Base-by-base conservation (phyloP, 2,888 invertebrate genomes). In the Timandra comae region DNA sequence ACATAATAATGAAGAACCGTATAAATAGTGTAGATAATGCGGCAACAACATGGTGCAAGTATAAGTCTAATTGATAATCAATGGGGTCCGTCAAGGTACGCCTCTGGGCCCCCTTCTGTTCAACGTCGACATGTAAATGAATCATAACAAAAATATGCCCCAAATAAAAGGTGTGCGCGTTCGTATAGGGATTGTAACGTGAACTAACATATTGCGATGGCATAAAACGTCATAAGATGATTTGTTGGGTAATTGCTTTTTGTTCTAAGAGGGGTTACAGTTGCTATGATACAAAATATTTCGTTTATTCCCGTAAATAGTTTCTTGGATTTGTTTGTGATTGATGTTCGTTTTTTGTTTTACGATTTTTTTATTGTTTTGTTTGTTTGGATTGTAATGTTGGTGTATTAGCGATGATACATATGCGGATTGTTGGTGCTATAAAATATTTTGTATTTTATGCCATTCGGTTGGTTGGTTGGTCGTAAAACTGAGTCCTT, bases 21-120 rank as follows among this genome's bases (percentile, higher is more conserved):
- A 70, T 85, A 84, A 85, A 82, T 70, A 81, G 70, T 79, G 77
- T 78, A 71, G 67, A 80, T 81, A 84, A 85, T 80, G 68, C 64
- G 65, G 56, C 67, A 67, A 74, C 74, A 76, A 63, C 67, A 74
- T 74, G 76, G 75, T 77, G 75, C 71, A 66, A 75, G 75, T 67
- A 77, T 71, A 79, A 74, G 73, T 80, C 78, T 81, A 84, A 85
- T 85, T 82, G 84, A 84, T 84, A 84, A 85, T 82, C 84, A 79
- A 78, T 82, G 79, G 80, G 63, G 64, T 44, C 52, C 64, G 63
- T 60, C 50, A 54, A 56, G 49, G 58, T 58, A 67, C 66, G 58
- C 64, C 33, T 35, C 29, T 43, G 16, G 42, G 33, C 12, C 43
- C 49, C 49, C 45, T 16, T 5, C 16, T 41, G 22, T 39, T 30